Base-by-base conservation (phyloP, 2,797 vertebrate genomes). In the Enteromius unitaeniatus region DNA sequence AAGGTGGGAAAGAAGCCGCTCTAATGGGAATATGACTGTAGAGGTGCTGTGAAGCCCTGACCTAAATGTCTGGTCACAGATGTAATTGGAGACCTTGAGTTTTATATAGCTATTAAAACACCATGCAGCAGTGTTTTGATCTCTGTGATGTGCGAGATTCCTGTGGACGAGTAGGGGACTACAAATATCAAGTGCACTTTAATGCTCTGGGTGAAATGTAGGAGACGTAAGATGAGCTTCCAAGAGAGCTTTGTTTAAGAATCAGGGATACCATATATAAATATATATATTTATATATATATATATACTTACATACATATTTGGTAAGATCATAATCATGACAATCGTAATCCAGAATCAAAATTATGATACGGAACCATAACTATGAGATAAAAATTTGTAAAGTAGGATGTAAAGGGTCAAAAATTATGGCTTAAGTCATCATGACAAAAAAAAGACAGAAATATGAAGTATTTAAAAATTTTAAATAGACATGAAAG, bases 1-100 rank as follows among this genome's bases (percentile, higher is more conserved):
- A 85, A 85, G 87, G 85, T 81, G 82, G 75, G 58, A 82, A 86
- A 85, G 67, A 83, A 60, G 58, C 67, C 53, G 34, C 49, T 84
- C 73, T 73, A 73, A 73, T 67, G 81, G 84, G 85, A 84, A 85
- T 85, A 65, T 82, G 60, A 82, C 75, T 79, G 77, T 28, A 62
- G 28, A 88, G 79, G 77, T 70, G 83, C 60, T 26, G 15, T 86
- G 84, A 77, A 86, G 79, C 72, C 60, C 83, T 88, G 86, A 87
- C 85, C 86, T 86, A 88, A 83, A 88, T 87, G 85, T 86, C 85
- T 84, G 82, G 83, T 86, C 83, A 77, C 83, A 64, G 64, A 82
- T 37, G 83, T 67, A 72, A 84, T 86, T 74, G 78, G 70, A 77
- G 79, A 79, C 79, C n/a, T 73, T 49, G 65, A 70, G 86, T 75